These are phyloP conservation scores for Lasioglossum oenotherae DNA, from an alignment of 2,888 invertebrate species.

Conservation along the genomic window DNA sequence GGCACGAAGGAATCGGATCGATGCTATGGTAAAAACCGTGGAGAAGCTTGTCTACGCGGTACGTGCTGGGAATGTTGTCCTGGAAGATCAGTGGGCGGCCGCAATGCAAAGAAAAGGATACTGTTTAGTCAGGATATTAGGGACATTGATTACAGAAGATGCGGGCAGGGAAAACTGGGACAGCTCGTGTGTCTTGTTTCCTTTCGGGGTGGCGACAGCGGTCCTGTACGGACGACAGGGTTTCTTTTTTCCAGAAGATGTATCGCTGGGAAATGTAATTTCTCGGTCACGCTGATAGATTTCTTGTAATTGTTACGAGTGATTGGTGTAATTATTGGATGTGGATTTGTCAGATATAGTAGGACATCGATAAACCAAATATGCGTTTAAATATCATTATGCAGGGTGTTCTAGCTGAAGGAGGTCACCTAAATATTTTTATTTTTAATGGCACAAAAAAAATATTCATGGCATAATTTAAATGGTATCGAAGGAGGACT, in stretches of 20 bases:
- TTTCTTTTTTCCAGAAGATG: constrained; percentile 29
- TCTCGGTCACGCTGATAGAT: neutral
- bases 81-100: neutral
- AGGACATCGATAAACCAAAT: too few relatives aligned
- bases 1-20: neutral
- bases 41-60: constrained; percentile 23
- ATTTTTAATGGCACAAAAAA: too few relatives aligned
- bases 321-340: neutral
- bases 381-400: too few relatives aligned
- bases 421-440: too few relatives aligned
- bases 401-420: too few relatives aligned
- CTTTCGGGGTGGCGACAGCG: neutral
- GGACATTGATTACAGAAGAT: neutral
- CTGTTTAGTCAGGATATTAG: constrained; percentile 11
- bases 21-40: constrained; percentile 22
- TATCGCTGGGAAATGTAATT: neutral
- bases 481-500: too few relatives aligned
- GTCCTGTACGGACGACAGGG: neutral
- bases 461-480: too few relatives aligned
- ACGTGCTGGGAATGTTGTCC: constrained; percentile 47
- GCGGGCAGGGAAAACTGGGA: neutral
- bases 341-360: neutral
- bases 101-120: neutral
- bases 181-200: neutral
- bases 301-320: neutral